Conservation (phyloP, 2,797 vertebrate genomes). For the Phoeniculus purpureus region DNA sequence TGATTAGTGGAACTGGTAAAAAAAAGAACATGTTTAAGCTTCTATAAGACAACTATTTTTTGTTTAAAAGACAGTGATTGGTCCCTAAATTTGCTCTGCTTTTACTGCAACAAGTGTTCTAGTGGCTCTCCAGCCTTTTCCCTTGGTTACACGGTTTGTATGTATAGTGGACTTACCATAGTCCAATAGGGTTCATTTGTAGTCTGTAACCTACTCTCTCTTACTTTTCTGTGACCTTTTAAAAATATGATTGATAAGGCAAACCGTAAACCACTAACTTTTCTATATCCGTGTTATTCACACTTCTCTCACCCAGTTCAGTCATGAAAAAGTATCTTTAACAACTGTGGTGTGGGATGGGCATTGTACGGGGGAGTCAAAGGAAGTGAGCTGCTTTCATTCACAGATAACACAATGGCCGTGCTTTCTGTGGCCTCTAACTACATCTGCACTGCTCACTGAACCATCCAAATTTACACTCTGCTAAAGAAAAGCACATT, state of each 20-base stretch:
- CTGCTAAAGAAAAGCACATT: slow-evolving; percentile 20
- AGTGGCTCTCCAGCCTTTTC: neutral
- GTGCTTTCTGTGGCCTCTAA: neutral
- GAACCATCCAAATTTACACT: slow-evolving; percentile 30
- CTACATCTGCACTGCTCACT: slow-evolving; percentile 19
- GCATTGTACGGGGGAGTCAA: neutral
- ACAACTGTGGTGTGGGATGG: neutral
- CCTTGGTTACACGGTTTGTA: neutral
- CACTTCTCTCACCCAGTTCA: neutral
- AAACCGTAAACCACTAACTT: neutral
- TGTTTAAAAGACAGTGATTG: neutral
- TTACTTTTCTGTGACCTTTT: neutral
- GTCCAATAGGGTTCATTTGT: neutral
- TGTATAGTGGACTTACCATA: rapidly evolving
- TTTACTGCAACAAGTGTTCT: neutral
- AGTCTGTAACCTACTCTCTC: neutral
- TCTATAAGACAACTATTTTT: neutral
- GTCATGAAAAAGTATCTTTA: neutral
- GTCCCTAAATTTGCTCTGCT: neutral
- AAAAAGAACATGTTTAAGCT: neutral
- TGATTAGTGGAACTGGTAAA: neutral
- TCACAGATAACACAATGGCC: neutral
- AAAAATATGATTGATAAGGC: neutral
- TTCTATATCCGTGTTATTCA: neutral
- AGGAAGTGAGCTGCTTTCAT: neutral